These are phyloP conservation scores for Zaprionus lineosus DNA, from an alignment of 2,888 invertebrate species.

Conservation along the genomic window DNA sequence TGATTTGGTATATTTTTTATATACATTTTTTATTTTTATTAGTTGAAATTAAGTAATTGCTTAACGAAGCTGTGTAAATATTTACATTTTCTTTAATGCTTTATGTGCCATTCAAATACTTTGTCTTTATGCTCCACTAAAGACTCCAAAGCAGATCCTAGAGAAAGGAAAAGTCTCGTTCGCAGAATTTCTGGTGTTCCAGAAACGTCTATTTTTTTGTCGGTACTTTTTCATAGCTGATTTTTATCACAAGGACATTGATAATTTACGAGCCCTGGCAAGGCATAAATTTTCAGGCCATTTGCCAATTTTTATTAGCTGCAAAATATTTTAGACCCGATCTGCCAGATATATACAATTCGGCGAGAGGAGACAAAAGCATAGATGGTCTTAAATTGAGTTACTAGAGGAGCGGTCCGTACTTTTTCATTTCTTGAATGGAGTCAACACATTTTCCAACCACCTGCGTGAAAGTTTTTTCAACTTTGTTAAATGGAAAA, in stretches of 20 bases:
- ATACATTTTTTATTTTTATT: no score
- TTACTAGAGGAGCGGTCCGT: no score
- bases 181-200: no score
- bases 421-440: conserved; percentile 2
- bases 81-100: conserved; percentile 26
- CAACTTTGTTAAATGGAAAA: not conserved
- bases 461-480: not conserved
- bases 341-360: not conserved
- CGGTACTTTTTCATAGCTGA: conserved; percentile 37
- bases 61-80: conserved; percentile 16
- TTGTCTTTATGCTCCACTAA: not conserved
- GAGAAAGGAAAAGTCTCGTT: conserved; percentile 19
- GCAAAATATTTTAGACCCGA: conserved; percentile 47
- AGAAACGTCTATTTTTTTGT: conserved; percentile 29
- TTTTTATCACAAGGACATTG: conserved; percentile 56
- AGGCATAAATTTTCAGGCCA: conserved; percentile 50
- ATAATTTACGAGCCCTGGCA: conserved; percentile 55
- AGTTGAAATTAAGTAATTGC: conserved; percentile 22
- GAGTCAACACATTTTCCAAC: not conserved
- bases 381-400: conserved; percentile 29
- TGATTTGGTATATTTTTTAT: no score
- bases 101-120: conserved; percentile 14
- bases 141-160: conserved; percentile 6
- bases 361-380: not conserved
- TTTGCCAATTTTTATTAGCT: conserved; percentile 61